Evolutionary conservation across 2,113 vertebrate genomes (phyloP), one percentile per base, ranked within the genome.

Genomic region (Asarcornis scutulata): DNA sequence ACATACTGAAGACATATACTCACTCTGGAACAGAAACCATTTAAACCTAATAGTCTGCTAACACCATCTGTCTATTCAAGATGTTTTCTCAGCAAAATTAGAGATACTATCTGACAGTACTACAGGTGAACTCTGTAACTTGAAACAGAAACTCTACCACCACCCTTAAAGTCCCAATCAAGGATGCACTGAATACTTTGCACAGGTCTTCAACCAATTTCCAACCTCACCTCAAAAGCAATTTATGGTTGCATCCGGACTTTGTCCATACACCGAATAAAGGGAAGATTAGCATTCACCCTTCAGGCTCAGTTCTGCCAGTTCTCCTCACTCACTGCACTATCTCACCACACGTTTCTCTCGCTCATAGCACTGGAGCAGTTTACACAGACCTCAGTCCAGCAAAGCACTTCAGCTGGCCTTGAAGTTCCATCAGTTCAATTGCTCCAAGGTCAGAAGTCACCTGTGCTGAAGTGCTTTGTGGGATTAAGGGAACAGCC

Each of bases 141-240:
- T 9, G 21, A 52, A 87, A 18, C 46, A 17, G 53, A 42, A 9
- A 9, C 36, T 58, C 46, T 34, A 62, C 17, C 42, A 32, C 11
- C 64, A 84, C 60, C 42, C 62, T 36, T 11, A 5, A 16, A 60
- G 42, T 5, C 34, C 62, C 81, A 95, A 91, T 88, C 91, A 55
- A 81, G 59, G 87, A 90, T 16, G 36, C 82, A 79, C 59, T 71
- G 55, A 90, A 83, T 85, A 97, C 94, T 93, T 93, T 85, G 93
- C 64, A 50, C 93, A 74, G 68, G 23, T 88, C 82, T 32, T 71
- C 74, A 62, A 74, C 4, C 29, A n/a, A 88, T 73, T 91, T 86
- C 68, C 46, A 84, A 80, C 89, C 50, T 73, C 85, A 74, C 94
- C 88, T 88, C 2, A 4, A 20, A 17, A 29, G 58, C 32, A 63